phyloP scores from a whole-genome alignment of 92 coral and sea anemone species.

The Bergia puertoricense region DNA sequence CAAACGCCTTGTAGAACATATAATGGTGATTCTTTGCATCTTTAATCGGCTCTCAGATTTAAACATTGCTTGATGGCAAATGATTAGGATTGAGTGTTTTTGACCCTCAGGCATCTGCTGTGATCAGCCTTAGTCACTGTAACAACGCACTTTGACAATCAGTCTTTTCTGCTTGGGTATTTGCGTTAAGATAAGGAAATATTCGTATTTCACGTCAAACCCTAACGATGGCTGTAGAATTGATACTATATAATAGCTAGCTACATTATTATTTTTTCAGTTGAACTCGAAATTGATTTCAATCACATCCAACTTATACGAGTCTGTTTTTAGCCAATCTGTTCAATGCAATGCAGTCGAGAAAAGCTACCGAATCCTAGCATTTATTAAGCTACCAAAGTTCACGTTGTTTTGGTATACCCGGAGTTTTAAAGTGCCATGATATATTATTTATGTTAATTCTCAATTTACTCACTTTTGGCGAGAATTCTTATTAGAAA shows the following conservation, averaged over 20 bases:
- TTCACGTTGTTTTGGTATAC: slow-evolving; percentile 10
- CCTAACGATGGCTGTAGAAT: background rate
- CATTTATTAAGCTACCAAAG: slow-evolving; percentile 20
- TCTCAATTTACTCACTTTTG: background rate
- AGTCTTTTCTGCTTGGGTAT: background rate
- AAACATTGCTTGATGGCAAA: slow-evolving; percentile 6
- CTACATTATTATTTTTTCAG: background rate
- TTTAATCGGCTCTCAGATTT: slow-evolving; percentile 22
- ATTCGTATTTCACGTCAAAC: background rate
- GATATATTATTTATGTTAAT: slow-evolving; percentile 37
- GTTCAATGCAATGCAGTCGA: background rate
- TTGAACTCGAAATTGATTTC: background rate
- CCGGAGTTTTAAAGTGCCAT: slow-evolving; percentile 30
- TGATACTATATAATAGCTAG: background rate
- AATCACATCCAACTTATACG: background rate
- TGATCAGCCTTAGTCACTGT: background rate
- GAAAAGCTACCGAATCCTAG: background rate
- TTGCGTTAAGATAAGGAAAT: background rate
- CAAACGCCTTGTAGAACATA: slow-evolving; percentile 1
- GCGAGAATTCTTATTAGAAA: slow-evolving; percentile 31
- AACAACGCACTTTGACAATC: background rate
- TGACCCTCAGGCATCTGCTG: background rate
- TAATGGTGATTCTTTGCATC: slow-evolving; percentile 22
- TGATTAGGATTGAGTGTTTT: slow-evolving; percentile 1
- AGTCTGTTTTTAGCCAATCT: background rate